Percentiles rank a stretch among this genome's conserved stretches.
phyloP scores from a whole-genome alignment of 2,113 vertebrate genomes.

The Serilophus lunatus region DNA sequence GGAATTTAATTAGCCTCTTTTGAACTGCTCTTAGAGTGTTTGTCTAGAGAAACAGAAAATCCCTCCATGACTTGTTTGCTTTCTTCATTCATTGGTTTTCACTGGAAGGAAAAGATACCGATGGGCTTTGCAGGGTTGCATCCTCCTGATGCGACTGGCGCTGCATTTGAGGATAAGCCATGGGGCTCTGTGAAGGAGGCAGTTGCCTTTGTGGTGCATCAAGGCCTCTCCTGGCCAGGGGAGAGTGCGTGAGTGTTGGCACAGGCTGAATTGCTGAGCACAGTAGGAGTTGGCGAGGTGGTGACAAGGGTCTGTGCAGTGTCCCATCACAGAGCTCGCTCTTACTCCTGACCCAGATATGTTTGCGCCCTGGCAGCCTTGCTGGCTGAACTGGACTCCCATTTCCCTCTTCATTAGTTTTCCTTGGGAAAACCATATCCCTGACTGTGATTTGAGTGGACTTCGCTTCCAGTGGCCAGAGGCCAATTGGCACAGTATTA shows the following conservation, averaged over 20 bases:
- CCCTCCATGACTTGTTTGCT: slow-evolving; percentile 64
- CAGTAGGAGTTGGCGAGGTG: accelerated
- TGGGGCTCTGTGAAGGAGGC: not conserved
- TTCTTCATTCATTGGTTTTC: not conserved
- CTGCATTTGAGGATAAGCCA: slow-evolving; percentile 2
- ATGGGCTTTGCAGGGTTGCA: not conserved
- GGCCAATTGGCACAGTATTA: not conserved
- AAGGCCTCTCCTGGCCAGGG: not conserved
- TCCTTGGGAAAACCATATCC: not conserved
- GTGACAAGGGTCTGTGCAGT: not conserved
- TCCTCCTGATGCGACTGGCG: not conserved
- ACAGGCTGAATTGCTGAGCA: not conserved
- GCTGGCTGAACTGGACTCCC: not conserved
- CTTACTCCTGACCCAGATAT: accelerated
- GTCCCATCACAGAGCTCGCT: not conserved
- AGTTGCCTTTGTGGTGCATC: not conserved
- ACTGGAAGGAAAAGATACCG: slow-evolving; percentile 44
- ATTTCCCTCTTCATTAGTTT: not conserved
- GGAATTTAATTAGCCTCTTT: slow-evolving; percentile 71
- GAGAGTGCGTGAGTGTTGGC: not conserved
- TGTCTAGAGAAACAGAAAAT: slow-evolving; percentile 69
- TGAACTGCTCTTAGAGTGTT: slow-evolving; percentile 61
- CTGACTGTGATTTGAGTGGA: not conserved
- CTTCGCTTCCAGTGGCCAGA: not conserved
- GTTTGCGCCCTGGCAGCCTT: not conserved